phyloP scores from a whole-genome alignment of 2,113 vertebrate genomes.

The Acrocephalus kingi region DNA sequence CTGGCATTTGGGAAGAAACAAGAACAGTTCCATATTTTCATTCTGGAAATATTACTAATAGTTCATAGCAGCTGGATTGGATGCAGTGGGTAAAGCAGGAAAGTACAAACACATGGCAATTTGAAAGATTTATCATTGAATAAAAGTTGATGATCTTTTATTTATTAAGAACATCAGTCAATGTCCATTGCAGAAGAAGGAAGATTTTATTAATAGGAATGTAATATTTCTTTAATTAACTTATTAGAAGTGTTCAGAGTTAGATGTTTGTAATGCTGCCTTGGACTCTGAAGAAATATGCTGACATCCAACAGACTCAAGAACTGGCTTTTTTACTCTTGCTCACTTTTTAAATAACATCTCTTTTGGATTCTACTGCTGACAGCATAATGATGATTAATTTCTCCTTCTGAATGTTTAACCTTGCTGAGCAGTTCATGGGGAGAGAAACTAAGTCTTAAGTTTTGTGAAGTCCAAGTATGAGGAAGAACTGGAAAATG shows the following conservation, averaged over 20 bases:
- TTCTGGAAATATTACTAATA: background rate
- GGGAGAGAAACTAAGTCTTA: background rate
- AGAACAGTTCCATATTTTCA: background rate
- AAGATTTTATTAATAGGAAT: background rate
- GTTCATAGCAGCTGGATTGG: background rate
- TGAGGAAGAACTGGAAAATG: background rate
- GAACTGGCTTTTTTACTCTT: background rate
- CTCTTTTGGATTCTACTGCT: background rate
- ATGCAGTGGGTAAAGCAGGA: background rate
- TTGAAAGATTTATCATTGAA: background rate
- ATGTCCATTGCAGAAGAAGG: background rate
- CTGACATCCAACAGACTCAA: background rate
- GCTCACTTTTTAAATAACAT: background rate
- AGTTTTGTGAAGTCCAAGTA: background rate
- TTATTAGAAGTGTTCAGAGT: background rate
- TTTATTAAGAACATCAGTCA: background rate
- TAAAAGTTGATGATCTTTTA: slow-evolving; percentile 3
- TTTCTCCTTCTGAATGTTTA: background rate
- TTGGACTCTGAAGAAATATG: background rate
- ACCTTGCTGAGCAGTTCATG: background rate
- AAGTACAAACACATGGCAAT: background rate
- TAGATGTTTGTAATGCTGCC: background rate
- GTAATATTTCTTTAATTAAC: background rate
- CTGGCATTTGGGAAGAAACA: background rate
- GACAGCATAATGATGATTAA: background rate